Conservation (phyloP, 2,888 invertebrate genomes). For the Lissonota sp. region DNA sequence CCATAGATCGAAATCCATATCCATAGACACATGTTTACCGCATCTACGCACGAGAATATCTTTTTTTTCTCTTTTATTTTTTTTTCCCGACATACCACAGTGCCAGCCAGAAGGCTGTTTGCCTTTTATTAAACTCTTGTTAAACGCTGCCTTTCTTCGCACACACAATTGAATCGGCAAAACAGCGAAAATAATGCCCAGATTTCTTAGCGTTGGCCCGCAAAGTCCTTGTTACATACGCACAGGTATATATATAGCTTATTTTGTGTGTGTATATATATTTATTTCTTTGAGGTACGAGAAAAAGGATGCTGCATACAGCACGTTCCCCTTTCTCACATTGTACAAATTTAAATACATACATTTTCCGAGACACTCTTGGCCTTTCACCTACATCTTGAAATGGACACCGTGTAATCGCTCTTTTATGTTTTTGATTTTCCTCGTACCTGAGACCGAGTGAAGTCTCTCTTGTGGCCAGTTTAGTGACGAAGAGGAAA, state of each 20-base stretch:
- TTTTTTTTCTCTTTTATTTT: slow-evolving; percentile 21
- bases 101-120: slow-evolving; percentile 74
- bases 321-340: slow-evolving; percentile 60
- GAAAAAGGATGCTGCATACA: slow-evolving; percentile 51
- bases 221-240: slow-evolving; percentile 42
- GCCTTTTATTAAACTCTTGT: slow-evolving; percentile 84
- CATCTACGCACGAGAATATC: slow-evolving; percentile 16
- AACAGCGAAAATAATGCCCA: slow-evolving; percentile 82
- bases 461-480: slow-evolving; percentile 25
- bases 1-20: slow-evolving; percentile 1
- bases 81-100: slow-evolving; percentile 20
- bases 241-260: slow-evolving; percentile 26
- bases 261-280: neutral
- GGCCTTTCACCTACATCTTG: slow-evolving; percentile 70
- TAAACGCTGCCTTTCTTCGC: slow-evolving; percentile 82
- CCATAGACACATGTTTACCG: slow-evolving; percentile 19
- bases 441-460: slow-evolving; percentile 56
- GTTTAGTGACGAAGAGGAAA: slow-evolving; percentile 45
- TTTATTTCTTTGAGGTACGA: neutral
- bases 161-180: slow-evolving; percentile 83
- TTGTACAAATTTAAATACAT: slow-evolving; percentile 37
- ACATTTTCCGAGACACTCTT: slow-evolving; percentile 35
- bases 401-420: slow-evolving; percentile 82
- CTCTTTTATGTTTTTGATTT: slow-evolving; percentile 71
- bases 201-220: slow-evolving; percentile 66